These are phyloP conservation scores for Mormyrus lacerda DNA, from an alignment of 2,113 vertebrate species.

Conservation along the genomic window DNA sequence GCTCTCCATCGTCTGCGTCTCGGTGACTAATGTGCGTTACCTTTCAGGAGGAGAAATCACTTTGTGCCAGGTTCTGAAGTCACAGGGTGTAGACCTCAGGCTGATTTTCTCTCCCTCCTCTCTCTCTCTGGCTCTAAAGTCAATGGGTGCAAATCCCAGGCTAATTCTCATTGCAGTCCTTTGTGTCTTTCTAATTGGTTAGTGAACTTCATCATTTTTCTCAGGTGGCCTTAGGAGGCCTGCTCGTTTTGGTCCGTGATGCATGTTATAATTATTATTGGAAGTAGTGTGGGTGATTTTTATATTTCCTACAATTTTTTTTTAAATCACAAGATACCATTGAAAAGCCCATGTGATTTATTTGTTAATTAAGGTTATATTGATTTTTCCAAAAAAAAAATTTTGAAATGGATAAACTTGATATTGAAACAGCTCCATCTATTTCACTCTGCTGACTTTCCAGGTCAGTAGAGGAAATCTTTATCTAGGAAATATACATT, in stretches of 20 bases:
- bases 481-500: neutral
- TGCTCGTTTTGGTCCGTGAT: neutral
- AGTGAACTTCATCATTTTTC: neutral
- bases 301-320: neutral
- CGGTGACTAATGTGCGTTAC: slow-evolving; percentile 13
- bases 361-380: neutral
- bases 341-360: neutral
- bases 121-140: neutral
- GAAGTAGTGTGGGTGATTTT: neutral
- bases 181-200: neutral
- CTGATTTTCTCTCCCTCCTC: neutral
- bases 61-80: neutral
- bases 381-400: neutral
- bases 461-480: neutral
- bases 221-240: neutral
- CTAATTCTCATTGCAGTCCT: neutral
- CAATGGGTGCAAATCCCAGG: neutral
- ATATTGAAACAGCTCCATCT: neutral
- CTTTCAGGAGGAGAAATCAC: neutral
- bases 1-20: slow-evolving; percentile 4
- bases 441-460: neutral
- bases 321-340: neutral
- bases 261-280: neutral
- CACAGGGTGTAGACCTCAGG: neutral
- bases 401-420: neutral